These are phyloP conservation scores for Zoanthus sociatus DNA, from an alignment of 92 coral and sea anemone species.

Conservation along the genomic window DNA sequence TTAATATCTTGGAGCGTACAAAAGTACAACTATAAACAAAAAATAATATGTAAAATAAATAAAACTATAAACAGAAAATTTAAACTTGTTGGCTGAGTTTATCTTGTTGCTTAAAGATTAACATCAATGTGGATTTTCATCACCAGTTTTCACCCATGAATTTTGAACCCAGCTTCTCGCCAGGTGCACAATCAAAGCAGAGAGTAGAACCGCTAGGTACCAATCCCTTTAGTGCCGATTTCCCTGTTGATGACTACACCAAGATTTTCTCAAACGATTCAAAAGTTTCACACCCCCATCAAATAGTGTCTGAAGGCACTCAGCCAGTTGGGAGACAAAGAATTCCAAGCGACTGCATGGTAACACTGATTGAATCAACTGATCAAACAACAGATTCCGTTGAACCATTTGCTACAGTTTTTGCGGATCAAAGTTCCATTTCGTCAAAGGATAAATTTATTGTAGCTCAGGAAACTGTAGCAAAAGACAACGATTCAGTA, in stretches of 20 bases:
- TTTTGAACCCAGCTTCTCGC: conserved; percentile 31
- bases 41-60: no score
- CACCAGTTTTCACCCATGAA: not conserved
- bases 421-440: not conserved
- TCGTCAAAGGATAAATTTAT: conserved; percentile 3
- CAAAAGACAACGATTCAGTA: not conserved
- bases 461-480: not conserved
- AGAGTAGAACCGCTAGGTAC: not conserved
- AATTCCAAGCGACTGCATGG: conserved; percentile 69
- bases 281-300: conserved; percentile 14
- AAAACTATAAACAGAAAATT: not conserved
- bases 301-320: not conserved
- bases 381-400: not conserved
- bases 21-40: no score
- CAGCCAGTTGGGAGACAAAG: conserved; percentile 48
- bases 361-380: conserved; percentile 68
- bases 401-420: conserved; percentile 35
- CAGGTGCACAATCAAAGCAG: conserved; percentile 71
- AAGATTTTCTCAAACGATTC: conserved; percentile 51
- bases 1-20: no score
- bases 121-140: conserved; percentile 11
- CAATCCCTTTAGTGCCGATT: conserved; percentile 25
- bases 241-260: not conserved
- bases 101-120: not conserved
- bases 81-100: not conserved